phyloP scores from a whole-genome alignment of 2,113 vertebrate species.

The Junco hyemalis region DNA sequence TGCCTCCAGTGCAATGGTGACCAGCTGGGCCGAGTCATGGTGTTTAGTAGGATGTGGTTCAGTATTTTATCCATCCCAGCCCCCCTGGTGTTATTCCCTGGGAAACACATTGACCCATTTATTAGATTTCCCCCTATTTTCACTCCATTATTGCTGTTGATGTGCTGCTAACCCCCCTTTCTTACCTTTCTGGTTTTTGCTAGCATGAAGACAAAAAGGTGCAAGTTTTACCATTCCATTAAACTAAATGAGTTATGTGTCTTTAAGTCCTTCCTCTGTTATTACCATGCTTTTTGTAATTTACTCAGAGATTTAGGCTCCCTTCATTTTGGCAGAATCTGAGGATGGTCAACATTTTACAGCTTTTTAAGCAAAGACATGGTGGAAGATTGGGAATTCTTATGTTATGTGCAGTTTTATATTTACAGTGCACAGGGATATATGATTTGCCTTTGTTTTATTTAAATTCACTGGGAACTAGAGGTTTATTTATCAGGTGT shows the following conservation, averaged over 20 bases:
- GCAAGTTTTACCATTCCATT: background rate
- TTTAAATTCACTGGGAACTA: constrained; percentile 17
- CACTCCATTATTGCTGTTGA: background rate
- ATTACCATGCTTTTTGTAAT: background rate
- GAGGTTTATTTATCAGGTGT: constrained; percentile 54
- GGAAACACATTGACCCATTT: background rate
- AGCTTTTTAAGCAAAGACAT: background rate
- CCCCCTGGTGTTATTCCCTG: background rate
- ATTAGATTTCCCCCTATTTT: background rate
- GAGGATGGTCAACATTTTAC: background rate
- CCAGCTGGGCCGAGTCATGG: too few species aligned
- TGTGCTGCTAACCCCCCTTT: background rate
- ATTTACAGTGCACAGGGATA: background rate
- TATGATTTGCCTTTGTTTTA: constrained; percentile 17
- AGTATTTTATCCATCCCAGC: background rate
- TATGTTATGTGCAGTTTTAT: background rate
- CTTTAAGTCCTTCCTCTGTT: background rate
- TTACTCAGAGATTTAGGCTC: background rate
- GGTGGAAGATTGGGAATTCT: background rate
- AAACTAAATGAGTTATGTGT: background rate
- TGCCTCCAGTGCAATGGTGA: accelerated
- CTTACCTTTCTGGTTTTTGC: background rate
- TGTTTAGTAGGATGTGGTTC: background rate
- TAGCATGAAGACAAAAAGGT: background rate
- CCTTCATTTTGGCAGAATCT: background rate